Conservation (phyloP, 1,140 invertebrate genomes). For the Teleogryllus occipitalis region DNA sequence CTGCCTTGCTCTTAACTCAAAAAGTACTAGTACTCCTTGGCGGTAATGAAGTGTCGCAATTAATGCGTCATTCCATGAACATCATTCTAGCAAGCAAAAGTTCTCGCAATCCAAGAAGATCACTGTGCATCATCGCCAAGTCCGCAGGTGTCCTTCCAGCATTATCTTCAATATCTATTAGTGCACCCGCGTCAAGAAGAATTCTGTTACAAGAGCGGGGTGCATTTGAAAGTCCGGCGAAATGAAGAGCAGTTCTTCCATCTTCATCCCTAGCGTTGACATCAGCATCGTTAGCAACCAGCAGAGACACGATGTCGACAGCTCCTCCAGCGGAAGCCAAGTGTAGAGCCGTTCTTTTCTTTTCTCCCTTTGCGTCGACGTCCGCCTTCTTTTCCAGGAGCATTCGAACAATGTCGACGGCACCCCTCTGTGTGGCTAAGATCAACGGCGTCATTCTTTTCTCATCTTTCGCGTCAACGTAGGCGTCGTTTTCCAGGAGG, state of each 20-base stretch:
- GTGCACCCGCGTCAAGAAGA: constrained; percentile 48
- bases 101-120: constrained; percentile 24
- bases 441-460: not conserved
- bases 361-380: not conserved
- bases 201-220: constrained; percentile 32
- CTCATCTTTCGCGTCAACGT: not conserved
- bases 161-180: constrained; percentile 51
- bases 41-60: too few species aligned
- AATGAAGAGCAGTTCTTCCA: not conserved
- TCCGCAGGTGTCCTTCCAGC: constrained; percentile 50
- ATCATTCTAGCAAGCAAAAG: constrained; percentile 22
- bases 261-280: not conserved
- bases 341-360: not conserved
- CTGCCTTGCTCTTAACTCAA: too few species aligned
- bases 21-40: too few species aligned
- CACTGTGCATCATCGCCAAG: constrained; percentile 40
- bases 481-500: not conserved
- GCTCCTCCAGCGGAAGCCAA: not conserved
- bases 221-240: not conserved
- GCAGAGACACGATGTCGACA: not conserved
- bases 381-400: not conserved
- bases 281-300: not conserved
- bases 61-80: too few species aligned
- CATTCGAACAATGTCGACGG: not conserved
- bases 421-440: not conserved